Conservation (phyloP, 64 coral and sea anemone species). For the Porites lutea region DNA sequence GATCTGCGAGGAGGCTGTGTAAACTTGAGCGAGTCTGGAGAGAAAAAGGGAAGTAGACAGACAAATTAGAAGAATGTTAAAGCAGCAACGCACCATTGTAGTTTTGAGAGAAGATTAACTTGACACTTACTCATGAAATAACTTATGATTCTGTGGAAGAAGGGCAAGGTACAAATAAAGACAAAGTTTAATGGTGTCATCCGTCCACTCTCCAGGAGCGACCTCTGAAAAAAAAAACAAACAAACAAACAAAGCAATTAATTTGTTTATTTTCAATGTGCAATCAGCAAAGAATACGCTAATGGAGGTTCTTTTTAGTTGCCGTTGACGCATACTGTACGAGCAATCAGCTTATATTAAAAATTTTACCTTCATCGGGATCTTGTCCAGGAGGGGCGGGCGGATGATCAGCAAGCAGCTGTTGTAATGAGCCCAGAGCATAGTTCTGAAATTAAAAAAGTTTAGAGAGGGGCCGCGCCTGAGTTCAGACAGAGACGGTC, state of each 20-base stretch:
- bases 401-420: conserved; percentile 73
- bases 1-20: conserved; percentile 95
- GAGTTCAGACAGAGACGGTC: no score
- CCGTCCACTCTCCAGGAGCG: conserved; percentile 84
- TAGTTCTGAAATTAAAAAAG: conserved; percentile 73
- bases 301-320: no score
- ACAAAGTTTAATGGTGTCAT: conserved; percentile 95
- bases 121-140: conserved; percentile 92
- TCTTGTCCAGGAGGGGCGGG: conserved; percentile 54
- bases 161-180: conserved; percentile 94
- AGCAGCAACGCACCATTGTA: no score
- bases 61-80: no score
- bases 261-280: no score
- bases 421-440: conserved; percentile 77
- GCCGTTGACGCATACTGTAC: neutral
- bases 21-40: conserved; percentile 89
- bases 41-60: neutral
- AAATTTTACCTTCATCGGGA: conserved; percentile 56
- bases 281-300: no score
- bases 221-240: conserved; percentile 30
- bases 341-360: neutral
- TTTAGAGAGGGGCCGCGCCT: no score
- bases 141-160: conserved; percentile 94
- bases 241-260: neutral
- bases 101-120: neutral